Conservation (phyloP, 2,113 vertebrate genomes). For the Chaetorhynchus papuensis region DNA sequence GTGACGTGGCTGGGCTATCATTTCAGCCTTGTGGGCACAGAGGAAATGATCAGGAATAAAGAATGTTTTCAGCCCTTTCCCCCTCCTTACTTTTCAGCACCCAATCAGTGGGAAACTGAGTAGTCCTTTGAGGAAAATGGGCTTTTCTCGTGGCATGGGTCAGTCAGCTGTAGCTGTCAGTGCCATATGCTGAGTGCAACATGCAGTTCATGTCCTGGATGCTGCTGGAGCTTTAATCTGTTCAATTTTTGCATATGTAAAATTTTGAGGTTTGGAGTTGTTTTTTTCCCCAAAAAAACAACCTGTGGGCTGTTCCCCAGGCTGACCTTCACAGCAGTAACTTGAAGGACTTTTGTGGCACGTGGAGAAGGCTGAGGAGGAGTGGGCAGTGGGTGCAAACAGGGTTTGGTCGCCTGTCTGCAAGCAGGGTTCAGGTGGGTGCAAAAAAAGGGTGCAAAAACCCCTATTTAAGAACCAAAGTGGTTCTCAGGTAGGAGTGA, state of each 20-base stretch:
- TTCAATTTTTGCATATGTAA: fast-evolving
- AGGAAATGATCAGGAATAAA: neutral
- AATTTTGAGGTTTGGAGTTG: neutral
- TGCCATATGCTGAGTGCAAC: neutral
- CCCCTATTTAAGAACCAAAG: neutral
- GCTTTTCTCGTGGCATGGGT: neutral
- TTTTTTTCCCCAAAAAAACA: neutral
- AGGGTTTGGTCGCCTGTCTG: neutral
- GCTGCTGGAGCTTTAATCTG: neutral
- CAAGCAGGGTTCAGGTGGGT: neutral
- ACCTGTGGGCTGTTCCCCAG: neutral
- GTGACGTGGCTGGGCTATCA: neutral
- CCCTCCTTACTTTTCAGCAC: neutral
- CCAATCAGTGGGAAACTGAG: neutral
- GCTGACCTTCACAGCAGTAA: neutral
- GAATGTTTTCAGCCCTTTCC: neutral
- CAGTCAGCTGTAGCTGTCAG: neutral
- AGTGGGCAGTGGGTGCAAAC: neutral
- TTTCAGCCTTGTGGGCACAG: neutral
- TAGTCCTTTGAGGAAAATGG: neutral
- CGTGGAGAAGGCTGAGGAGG: neutral
- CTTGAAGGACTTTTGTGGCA: neutral
- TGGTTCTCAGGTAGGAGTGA: neutral
- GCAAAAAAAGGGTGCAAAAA: neutral
- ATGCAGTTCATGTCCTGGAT: neutral